Evolutionary conservation across 2,113 vertebrate species (phyloP), one percentile per base, ranked within the genome.

Genomic region (Gasterosteus aculeatus): DNA sequence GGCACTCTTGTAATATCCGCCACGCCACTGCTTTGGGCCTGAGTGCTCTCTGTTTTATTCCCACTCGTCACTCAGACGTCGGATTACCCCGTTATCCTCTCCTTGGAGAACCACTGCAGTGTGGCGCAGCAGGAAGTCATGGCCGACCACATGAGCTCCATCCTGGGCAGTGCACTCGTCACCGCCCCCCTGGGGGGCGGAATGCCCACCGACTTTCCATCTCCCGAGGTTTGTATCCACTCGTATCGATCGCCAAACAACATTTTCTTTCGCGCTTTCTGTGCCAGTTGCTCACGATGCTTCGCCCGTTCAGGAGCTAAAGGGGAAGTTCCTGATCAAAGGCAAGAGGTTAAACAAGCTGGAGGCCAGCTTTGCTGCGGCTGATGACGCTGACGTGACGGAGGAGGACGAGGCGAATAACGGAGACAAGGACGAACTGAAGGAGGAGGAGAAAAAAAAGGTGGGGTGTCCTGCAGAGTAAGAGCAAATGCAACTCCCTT

Each of bases 21-120:
- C 18, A 26, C 7, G 11, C 8, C 8, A 9, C 10, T 62, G 53
- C 46, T 33, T 1, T 42, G n/a, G 31, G 15, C 14, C 46, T 54
- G 65, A 68, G 11, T 4, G 7, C 10, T 29, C 7, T 39, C 6
- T 60, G 7, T 38, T 42, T 35, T 53, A 10, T 44, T 7, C 38
- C 16, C 44, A 15, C 16, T 69, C 12, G 1, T 53, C 57, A 9
- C 57, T 6, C 80, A 99, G 97, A 95, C 91, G 0, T 98, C 96
- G 0, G 93, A 94, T 0, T 99, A 98, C 81, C 98, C 98, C 0
- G 95, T 99, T 65, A 99, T 99, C 91, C 92, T 99, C 59, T 99
- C 98, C 68, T 82, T 99, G 95, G 98, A 99, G 94, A 99, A 97
- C 84, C 96, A 99, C 91, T 99, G 98, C 92, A 96, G 93, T 0